Conservation (phyloP, 2,888 invertebrate genomes). For the Melanostoma mellinum region DNA sequence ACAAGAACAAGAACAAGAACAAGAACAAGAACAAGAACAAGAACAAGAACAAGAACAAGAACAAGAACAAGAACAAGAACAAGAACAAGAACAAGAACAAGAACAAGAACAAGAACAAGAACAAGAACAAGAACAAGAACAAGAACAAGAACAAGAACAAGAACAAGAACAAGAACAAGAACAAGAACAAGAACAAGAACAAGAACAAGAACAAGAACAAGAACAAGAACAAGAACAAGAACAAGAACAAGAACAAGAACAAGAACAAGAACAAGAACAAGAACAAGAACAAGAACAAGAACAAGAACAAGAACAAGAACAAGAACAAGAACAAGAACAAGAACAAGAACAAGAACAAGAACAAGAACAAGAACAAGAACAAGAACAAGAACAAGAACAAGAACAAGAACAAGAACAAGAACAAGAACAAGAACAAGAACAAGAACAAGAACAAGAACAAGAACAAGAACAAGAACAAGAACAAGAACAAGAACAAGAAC, state of each 20-base stretch:
- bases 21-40: constrained; percentile 4
- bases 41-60: constrained; percentile 4
- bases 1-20: constrained; percentile 4
- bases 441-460: constrained; percentile 4
- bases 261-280: constrained; percentile 4
- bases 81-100: constrained; percentile 4
- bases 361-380: constrained; percentile 4
- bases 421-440: constrained; percentile 4
- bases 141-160: constrained; percentile 4
- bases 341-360: constrained; percentile 4
- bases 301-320: constrained; percentile 4
- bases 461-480: constrained; percentile 4
- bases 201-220: constrained; percentile 4
- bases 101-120: constrained; percentile 4
- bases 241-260: constrained; percentile 4
- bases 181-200: constrained; percentile 1
- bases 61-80: constrained; percentile 4
- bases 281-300: constrained; percentile 4
- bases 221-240: constrained; percentile 4
- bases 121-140: constrained; percentile 4
- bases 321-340: constrained; percentile 4
- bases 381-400: constrained; percentile 4
- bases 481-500: constrained; percentile 4
- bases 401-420: constrained; percentile 4
- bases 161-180: constrained; percentile 4